phyloP scores from a whole-genome alignment of 2,888 invertebrate species.

The Chloroclystis v-ata region DNA sequence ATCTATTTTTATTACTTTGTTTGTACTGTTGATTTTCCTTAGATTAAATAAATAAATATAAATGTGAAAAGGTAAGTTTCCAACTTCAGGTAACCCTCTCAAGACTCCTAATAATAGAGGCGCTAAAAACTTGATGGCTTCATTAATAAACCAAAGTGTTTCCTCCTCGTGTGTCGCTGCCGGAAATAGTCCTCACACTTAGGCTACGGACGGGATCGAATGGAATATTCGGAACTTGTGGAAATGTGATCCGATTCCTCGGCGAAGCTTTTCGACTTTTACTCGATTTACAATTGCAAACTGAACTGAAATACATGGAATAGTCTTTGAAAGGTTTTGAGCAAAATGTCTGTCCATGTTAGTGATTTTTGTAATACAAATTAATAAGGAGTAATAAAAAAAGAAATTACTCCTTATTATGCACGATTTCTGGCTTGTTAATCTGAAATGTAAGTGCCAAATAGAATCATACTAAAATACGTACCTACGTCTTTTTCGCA shows the following conservation, averaged over 20 bases:
- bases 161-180: conserved; percentile 42
- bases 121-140: conserved; percentile 19
- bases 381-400: too few relatives aligned
- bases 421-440: too few relatives aligned
- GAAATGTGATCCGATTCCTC: conserved; percentile 42
- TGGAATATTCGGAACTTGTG: conserved; percentile 53
- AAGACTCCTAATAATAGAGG: conserved; percentile 8
- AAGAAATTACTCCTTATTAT: too few relatives aligned
- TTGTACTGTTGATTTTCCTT: too few relatives aligned
- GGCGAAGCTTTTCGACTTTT: conserved; percentile 38
- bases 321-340: neutral
- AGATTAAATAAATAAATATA: too few relatives aligned
- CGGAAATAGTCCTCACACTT: conserved; percentile 51
- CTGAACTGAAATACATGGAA: neutral
- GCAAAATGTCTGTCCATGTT: too few relatives aligned
- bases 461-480: too few relatives aligned
- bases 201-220: conserved; percentile 48
- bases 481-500: too few relatives aligned
- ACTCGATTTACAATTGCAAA: conserved; percentile 10
- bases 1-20: too few relatives aligned
- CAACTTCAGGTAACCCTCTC: neutral
- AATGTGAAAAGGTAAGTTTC: too few relatives aligned
- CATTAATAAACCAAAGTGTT: conserved; percentile 36
- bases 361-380: too few relatives aligned
- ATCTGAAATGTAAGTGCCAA: too few relatives aligned